Conservation (phyloP, 2,797 vertebrate species). For the Pipistrellus kuhlii region DNA sequence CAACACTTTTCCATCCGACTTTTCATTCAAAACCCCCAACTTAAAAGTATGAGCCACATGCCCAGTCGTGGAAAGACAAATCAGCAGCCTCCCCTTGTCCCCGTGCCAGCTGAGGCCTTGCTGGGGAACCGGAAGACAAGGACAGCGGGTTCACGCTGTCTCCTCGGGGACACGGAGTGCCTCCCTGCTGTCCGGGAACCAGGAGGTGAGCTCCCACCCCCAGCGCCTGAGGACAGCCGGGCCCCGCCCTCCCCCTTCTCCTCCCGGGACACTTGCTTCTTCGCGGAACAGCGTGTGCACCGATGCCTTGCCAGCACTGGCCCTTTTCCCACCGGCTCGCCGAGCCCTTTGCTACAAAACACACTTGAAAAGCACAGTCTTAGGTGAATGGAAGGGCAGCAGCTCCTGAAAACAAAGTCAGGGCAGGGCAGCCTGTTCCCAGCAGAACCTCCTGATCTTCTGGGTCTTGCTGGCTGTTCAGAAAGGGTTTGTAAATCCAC, state of each 20-base stretch:
- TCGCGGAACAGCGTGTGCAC: fast-evolving
- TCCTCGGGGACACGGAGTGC: fast-evolving
- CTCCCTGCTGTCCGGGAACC: background rate
- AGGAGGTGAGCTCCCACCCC: background rate
- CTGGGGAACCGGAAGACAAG: background rate
- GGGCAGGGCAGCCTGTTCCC: background rate
- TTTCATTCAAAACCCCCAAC: background rate
- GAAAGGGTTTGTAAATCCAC: background rate
- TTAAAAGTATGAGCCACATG: background rate
- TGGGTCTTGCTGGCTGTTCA: background rate
- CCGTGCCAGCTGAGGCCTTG: background rate
- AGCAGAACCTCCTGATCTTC: background rate
- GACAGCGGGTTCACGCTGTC: background rate
- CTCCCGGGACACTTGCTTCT: background rate
- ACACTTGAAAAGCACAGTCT: background rate
- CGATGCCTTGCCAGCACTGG: background rate
- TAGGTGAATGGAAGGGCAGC: background rate
- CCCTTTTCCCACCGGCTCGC: fast-evolving
- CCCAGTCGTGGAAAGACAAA: background rate
- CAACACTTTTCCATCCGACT: background rate
- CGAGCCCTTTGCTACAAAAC: background rate
- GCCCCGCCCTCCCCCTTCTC: fast-evolving
- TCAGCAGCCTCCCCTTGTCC: background rate
- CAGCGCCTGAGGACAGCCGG: background rate
- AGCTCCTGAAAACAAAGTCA: slow-evolving; percentile 13